These are phyloP conservation scores for Keiferia lycopersicella DNA, from an alignment of 2,888 invertebrate genomes.

Conservation along the genomic window DNA sequence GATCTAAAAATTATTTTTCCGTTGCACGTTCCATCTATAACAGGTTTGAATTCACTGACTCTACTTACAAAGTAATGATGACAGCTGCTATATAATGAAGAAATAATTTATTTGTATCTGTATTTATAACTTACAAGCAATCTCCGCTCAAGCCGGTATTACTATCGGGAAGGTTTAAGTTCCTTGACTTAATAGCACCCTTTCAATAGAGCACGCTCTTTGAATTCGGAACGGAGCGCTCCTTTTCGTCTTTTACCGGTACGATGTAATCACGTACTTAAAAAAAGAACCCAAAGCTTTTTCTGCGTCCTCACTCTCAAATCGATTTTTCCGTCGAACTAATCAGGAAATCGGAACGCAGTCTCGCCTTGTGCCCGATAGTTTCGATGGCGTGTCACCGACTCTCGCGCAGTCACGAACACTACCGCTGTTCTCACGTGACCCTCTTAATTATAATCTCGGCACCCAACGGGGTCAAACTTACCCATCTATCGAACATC, in stretches of 20 bases:
- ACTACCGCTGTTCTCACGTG: constrained; percentile 62
- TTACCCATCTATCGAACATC: constrained; percentile 36
- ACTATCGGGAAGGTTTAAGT: constrained; percentile 5
- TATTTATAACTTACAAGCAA: constrained; percentile 12
- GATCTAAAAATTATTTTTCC: constrained; percentile 18
- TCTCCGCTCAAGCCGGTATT: constrained; percentile 2
- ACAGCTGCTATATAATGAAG: constrained; percentile 15
- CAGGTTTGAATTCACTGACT: constrained; percentile 10
- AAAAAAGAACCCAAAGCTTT: constrained; percentile 7
- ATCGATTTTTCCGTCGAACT: constrained; percentile 39
- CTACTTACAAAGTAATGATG: constrained; percentile 21
- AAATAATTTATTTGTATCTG: constrained; percentile 7
- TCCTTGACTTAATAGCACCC: neutral
- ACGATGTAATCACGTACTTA: neutral
- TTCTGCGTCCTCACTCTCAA: constrained; percentile 9
- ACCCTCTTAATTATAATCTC: constrained; percentile 69
- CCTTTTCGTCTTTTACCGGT: constrained; percentile 15
- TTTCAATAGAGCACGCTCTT: constrained; percentile 4
- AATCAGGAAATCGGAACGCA: constrained; percentile 65
- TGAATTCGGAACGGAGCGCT: neutral
- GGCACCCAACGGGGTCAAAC: constrained; percentile 55
- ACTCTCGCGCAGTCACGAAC: constrained; percentile 68
- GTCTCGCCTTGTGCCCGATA: constrained; percentile 72
- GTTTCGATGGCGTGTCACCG: constrained; percentile 68
- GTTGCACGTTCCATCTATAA: constrained; percentile 6